Percentiles rank a stretch among this genome's conserved stretches.
These are phyloP conservation scores for Cryptomyrus ogoouensis DNA, from an alignment of 2,113 vertebrate species.

Conservation along the genomic window DNA sequence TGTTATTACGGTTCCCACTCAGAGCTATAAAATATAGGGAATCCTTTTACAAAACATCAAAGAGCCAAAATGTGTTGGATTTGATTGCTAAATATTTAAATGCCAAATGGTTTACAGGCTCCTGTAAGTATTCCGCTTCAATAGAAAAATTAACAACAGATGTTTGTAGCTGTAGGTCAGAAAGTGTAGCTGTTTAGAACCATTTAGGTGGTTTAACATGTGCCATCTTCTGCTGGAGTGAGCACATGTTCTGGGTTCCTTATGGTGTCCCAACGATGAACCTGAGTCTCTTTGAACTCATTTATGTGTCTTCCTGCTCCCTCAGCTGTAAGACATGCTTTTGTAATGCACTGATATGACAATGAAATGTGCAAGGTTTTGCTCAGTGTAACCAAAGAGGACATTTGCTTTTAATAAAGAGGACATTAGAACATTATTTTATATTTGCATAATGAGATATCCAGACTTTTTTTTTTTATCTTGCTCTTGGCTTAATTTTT, in stretches of 20 bases:
- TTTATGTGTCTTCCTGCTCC: background rate
- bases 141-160: background rate
- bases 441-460: background rate
- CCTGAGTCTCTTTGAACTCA: background rate
- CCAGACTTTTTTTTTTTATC: slow-evolving; percentile 16
- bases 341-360: slow-evolving; percentile 21
- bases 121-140: slow-evolving; percentile 18
- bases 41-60: slow-evolving; percentile 38
- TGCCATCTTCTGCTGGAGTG: background rate
- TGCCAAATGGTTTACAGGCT: background rate
- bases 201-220: background rate
- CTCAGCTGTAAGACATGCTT: background rate
- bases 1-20: background rate
- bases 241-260: background rate
- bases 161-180: background rate
- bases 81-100: background rate
- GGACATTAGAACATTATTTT: background rate
- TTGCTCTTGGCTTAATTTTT: slow-evolving; percentile 12
- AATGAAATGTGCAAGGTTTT: slow-evolving; percentile 25
- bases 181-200: background rate
- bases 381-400: slow-evolving; percentile 32
- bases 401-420: slow-evolving; percentile 23
- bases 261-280: background rate
- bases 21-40: slow-evolving; percentile 2
- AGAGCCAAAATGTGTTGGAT: background rate